phyloP scores from a whole-genome alignment of 2,888 invertebrate species.

The Tenthredo notha region DNA sequence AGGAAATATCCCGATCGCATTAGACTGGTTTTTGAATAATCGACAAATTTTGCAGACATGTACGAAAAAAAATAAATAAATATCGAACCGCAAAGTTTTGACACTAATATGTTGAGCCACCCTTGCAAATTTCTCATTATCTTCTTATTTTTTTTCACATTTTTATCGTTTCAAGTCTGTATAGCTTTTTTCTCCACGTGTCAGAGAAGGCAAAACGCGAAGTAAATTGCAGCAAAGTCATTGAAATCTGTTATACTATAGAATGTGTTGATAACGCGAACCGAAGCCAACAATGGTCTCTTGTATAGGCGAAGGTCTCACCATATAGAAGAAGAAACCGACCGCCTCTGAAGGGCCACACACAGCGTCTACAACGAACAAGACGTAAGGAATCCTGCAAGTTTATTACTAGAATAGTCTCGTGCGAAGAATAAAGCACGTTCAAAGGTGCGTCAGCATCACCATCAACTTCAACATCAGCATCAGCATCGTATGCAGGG shows the following conservation, averaged over 20 bases:
- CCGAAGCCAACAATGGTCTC: conserved; percentile 21
- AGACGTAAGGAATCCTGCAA: conserved; percentile 18
- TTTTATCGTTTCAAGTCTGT: not conserved
- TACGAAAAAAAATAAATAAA: too few species aligned
- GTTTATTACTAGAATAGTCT: conserved; percentile 25
- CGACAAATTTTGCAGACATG: not conserved
- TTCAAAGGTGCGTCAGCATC: not conserved
- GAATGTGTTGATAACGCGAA: not conserved
- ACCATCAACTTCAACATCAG: too few species aligned
- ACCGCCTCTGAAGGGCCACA: conserved; percentile 24
- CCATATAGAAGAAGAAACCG: not conserved
- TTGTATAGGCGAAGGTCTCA: conserved; percentile 5
- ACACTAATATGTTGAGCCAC: not conserved
- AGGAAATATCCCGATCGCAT: not conserved
- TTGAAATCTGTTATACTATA: not conserved
- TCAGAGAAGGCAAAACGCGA: not conserved
- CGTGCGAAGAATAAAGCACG: conserved; percentile 3
- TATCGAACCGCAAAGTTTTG: not conserved
- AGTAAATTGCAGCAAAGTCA: not conserved
- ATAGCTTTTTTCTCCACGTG: not conserved
- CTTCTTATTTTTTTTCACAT: not conserved
- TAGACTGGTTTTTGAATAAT: not conserved
- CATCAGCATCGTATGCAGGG: not conserved
- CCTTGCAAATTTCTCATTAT: not conserved
- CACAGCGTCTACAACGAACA: not conserved